phyloP scores from a whole-genome alignment of 35 echinoderm and acorn worm genomes.

The Ptychodera flava region DNA sequence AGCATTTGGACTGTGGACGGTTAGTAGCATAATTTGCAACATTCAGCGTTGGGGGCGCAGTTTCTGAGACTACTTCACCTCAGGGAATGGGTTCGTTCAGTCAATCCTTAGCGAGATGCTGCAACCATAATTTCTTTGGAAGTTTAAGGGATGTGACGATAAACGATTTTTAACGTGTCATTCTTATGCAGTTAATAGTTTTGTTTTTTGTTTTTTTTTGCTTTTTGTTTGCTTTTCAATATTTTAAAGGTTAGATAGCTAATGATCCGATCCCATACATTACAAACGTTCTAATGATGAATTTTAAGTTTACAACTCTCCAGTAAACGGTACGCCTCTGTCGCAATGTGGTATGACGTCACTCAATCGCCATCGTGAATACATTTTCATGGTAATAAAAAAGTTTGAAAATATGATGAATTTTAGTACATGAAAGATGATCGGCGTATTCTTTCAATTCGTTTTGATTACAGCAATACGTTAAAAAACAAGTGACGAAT shows the following conservation, averaged over 20 bases:
- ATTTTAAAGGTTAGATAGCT: too few species aligned
- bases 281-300: too few species aligned
- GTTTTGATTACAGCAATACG: conserved; percentile 36
- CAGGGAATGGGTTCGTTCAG: not conserved
- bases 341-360: not conserved
- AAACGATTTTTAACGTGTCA: not conserved
- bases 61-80: not conserved
- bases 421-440: not conserved
- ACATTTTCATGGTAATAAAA: not conserved
- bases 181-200: not conserved
- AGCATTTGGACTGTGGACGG: conserved; percentile 51
- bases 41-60: not conserved
- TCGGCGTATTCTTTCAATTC: not conserved
- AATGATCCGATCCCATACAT: too few species aligned
- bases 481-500: conserved; percentile 14
- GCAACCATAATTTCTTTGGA: not conserved
- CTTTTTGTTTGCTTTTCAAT: too few species aligned
- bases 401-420: not conserved
- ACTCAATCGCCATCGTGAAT: not conserved
- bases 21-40: conserved; percentile 23
- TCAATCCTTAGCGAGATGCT: not conserved
- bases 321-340: not conserved
- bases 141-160: not conserved
- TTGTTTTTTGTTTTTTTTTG: too few species aligned
- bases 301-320: too few species aligned